Percentiles rank a stretch among this genome's conserved stretches.
Conservation (phyloP, 2,113 vertebrate species). For the Laterallus jamaicensis region DNA sequence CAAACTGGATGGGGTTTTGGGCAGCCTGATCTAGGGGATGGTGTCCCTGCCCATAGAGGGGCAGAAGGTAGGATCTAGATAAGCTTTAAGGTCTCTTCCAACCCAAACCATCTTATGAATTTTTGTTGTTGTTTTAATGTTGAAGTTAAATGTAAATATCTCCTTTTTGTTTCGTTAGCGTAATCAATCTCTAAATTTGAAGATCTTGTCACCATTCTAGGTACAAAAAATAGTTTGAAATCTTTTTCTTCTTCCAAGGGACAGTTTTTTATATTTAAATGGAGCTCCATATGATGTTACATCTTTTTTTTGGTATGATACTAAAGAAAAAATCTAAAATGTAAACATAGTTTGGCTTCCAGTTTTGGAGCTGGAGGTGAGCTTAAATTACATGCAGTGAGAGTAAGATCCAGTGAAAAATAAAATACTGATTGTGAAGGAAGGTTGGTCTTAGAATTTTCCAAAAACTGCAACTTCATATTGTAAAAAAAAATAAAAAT, state of each 20-base stretch:
- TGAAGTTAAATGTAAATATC: not conserved
- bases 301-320: not conserved
- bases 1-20: too few relatives aligned
- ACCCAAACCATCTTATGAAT: too few relatives aligned
- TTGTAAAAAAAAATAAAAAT: not conserved
- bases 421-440: not conserved
- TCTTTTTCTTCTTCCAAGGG: not conserved
- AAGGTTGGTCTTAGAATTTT: not conserved
- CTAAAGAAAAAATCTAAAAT: not conserved
- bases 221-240: not conserved
- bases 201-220: not conserved
- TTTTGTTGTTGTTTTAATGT: not conserved
- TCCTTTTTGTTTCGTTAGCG: not conserved
- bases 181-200: not conserved
- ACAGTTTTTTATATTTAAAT: not conserved
- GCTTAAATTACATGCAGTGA: not conserved
- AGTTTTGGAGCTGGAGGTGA: not conserved
- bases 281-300: not conserved
- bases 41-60: too few relatives aligned
- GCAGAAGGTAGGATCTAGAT: too few relatives aligned
- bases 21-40: too few relatives aligned
- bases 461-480: not conserved
- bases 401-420: not conserved
- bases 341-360: not conserved
- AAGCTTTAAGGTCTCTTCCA: too few relatives aligned